These are phyloP conservation scores for Tyrophagus putrescentiae DNA, from an alignment of 1,140 invertebrate genomes.

Conservation along the genomic window DNA sequence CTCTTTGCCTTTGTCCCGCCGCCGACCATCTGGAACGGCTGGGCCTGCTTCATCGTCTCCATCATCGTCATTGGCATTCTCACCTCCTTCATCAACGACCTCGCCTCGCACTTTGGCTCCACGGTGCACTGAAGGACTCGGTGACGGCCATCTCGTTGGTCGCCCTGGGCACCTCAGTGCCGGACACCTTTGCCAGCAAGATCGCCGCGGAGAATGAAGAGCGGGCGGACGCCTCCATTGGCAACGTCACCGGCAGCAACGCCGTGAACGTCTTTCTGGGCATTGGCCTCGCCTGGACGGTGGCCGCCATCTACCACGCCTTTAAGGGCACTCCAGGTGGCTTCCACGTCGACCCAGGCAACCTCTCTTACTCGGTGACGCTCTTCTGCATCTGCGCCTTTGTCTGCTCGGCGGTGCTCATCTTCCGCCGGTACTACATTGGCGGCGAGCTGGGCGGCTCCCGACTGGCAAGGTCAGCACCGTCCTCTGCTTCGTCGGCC, in stretches of 20 bases:
- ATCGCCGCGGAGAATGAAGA: conserved; percentile 92
- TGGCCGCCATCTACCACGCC: conserved; percentile 34
- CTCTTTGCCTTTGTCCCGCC: conserved; percentile 94
- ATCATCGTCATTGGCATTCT: conserved; percentile 82
- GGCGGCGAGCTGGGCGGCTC: conserved; percentile 90
- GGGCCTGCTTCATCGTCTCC: conserved; percentile 79
- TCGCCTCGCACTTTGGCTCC: conserved; percentile 90
- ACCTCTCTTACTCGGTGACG: conserved; percentile 42
- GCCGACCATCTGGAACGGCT: conserved; percentile 77
- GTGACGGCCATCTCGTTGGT: conserved; percentile 94
- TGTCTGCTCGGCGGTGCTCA: conserved; percentile 45
- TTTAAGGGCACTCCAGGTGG: conserved; percentile 20
- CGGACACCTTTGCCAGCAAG: conserved; percentile 97
- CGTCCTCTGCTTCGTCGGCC: conserved; percentile 56
- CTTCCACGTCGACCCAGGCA: conserved; percentile 40
- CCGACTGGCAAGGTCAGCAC: conserved; percentile 54
- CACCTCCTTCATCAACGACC: conserved; percentile 87
- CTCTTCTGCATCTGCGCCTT: conserved; percentile 42
- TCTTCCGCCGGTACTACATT: conserved; percentile 58
- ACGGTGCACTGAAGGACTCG: conserved; percentile 83
- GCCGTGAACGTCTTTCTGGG: conserved; percentile 81
- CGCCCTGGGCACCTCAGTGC: conserved; percentile 85
- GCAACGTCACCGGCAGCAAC: conserved; percentile 97
- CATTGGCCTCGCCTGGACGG: conserved; percentile 41
- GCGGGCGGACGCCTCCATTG: conserved; percentile 91